Conservation (phyloP, 2,888 invertebrate genomes). For the Lagria hirta region DNA sequence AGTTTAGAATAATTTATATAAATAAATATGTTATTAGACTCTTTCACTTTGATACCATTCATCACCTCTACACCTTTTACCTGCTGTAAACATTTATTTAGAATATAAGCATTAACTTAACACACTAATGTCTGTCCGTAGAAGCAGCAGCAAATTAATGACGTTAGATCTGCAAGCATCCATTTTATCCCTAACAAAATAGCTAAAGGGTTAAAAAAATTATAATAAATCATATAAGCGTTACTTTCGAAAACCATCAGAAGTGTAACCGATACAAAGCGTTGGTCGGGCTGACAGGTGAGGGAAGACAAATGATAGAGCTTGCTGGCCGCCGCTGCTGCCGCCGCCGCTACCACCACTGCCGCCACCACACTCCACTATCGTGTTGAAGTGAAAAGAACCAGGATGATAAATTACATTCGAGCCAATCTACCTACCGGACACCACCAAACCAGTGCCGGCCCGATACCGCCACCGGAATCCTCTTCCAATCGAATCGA, state of each 20-base stretch:
- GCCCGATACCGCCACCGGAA: conserved; percentile 5
- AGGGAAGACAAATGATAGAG: conserved; percentile 52
- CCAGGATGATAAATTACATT: conserved; percentile 50
- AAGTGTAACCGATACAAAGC: conserved; percentile 53
- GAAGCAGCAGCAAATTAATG: conserved; percentile 22
- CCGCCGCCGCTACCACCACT: conserved; percentile 36
- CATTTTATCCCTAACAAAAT: conserved; percentile 42
- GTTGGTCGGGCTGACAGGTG: conserved; percentile 50
- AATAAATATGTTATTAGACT: too few species aligned
- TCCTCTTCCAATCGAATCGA: too few species aligned
- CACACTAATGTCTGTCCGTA: too few species aligned
- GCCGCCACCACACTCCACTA: too few species aligned
- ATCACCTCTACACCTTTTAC: too few species aligned
- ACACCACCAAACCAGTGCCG: conserved; percentile 36
- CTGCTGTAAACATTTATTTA: too few species aligned
- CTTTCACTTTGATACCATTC: too few species aligned
- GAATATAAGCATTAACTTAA: too few species aligned
- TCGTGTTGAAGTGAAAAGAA: conserved; percentile 49
- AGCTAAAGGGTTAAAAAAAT: conserved; percentile 48
- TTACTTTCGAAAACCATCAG: conserved; percentile 32
- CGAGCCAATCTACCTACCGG: conserved; percentile 49
- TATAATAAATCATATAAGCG: conserved; percentile 45
- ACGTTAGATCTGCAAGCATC: conserved; percentile 34
- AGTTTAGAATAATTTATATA: too few species aligned
- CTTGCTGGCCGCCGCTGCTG: conserved; percentile 35